phyloP scores from a whole-genome alignment of 1,140 invertebrate species.

The Spodoptera litura region DNA sequence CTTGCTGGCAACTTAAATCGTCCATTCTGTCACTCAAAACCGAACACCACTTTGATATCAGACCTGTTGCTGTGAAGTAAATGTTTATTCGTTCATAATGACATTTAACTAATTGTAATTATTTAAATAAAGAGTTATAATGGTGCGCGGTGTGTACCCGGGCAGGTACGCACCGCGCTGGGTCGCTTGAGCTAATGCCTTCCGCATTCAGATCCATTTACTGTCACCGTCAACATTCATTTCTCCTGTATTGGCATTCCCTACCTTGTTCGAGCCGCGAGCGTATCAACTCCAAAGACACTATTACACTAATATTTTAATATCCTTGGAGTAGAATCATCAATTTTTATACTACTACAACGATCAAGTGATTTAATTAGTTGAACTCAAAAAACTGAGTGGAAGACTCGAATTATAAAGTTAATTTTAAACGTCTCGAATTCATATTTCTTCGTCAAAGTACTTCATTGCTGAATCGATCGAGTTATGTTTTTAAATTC shows the following conservation, averaged over 20 bases:
- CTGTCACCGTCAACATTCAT: constrained; percentile 44
- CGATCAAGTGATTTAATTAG: constrained; percentile 26
- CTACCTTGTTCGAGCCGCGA: constrained; percentile 25
- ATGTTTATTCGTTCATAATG: constrained; percentile 57
- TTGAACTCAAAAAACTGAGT: constrained; percentile 17
- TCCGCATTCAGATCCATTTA: constrained; percentile 29
- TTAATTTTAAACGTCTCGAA: constrained; percentile 6
- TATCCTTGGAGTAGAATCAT: constrained; percentile 13
- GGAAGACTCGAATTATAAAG: constrained; percentile 37
- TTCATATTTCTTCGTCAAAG: neutral
- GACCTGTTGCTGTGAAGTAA: constrained; percentile 72
- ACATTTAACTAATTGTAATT: constrained; percentile 41
- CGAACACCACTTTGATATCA: constrained; percentile 66
- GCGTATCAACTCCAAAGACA: constrained; percentile 28
- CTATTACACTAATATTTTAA: neutral
- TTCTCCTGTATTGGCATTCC: constrained; percentile 32
- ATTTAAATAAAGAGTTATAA: constrained; percentile 1
- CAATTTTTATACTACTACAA: neutral
- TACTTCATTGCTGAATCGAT: neutral
- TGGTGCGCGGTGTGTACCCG: neutral
- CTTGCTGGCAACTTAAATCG: constrained; percentile 78
- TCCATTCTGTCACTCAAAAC: constrained; percentile 77
- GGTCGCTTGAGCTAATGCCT: constrained; percentile 39
- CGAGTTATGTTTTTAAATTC: constrained; percentile 1
- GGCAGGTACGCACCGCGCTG: neutral